Percentiles rank a stretch among this genome's conserved stretches.
These are phyloP conservation scores for Lophochroa leadbeateri DNA, from an alignment of 2,113 vertebrate genomes.

Conservation along the genomic window DNA sequence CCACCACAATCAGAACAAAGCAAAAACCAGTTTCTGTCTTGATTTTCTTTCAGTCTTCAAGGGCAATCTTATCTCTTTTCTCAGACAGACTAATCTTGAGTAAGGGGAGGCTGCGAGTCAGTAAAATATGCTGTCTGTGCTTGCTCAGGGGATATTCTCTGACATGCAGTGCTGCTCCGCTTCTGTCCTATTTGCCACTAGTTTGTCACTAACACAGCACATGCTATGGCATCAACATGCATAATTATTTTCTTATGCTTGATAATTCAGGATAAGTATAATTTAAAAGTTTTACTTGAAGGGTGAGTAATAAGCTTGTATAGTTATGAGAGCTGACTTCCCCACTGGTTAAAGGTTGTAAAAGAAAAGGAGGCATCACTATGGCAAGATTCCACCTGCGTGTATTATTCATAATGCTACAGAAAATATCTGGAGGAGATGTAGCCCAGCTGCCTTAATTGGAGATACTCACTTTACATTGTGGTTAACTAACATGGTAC, in stretches of 20 bases:
- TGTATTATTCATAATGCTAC: background rate
- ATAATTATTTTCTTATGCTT: background rate
- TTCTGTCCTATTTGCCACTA: background rate
- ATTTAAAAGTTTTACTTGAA: background rate
- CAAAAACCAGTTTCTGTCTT: background rate
- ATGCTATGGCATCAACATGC: background rate
- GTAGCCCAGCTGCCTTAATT: background rate
- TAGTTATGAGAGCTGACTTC: background rate
- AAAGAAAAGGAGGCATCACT: background rate
- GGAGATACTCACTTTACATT: background rate
- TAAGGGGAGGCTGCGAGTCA: background rate
- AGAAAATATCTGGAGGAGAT: background rate
- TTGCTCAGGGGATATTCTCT: background rate
- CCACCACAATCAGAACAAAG: background rate
- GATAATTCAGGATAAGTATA: background rate
- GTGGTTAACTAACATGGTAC: background rate
- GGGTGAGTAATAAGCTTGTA: background rate
- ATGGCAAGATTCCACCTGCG: background rate
- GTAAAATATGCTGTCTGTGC: background rate
- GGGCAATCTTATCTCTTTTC: background rate
- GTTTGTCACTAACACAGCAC: background rate
- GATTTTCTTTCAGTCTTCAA: background rate
- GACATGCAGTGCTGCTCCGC: background rate
- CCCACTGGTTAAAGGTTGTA: background rate
- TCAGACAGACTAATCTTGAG: background rate